phyloP scores from a whole-genome alignment of 2,113 vertebrate genomes.

The Cinclus mexicanus region DNA sequence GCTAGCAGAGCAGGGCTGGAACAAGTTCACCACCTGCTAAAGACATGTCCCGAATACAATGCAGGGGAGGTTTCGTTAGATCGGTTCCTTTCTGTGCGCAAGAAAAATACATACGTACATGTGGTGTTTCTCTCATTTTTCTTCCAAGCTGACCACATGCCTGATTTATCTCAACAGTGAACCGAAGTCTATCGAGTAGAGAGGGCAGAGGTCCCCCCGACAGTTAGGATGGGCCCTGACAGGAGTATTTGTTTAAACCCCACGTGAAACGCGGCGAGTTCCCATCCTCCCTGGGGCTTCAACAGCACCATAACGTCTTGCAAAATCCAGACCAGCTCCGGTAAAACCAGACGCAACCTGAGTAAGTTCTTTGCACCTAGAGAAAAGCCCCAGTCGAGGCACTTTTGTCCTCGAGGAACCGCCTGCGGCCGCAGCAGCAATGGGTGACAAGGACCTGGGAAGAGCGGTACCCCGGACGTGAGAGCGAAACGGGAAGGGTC shows the following conservation, averaged over 20 bases:
- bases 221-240: neutral
- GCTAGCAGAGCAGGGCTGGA: neutral
- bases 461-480: neutral
- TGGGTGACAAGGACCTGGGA: neutral
- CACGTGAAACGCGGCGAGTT: rapidly evolving
- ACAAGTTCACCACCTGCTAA: conserved; percentile 40
- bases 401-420: neutral
- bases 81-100: rapidly evolving
- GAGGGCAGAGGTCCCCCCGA: neutral
- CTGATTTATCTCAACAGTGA: neutral
- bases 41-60: neutral
- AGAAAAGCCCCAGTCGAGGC: neutral
- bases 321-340: neutral
- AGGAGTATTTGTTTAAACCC: neutral
- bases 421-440: neutral
- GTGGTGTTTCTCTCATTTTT: neutral
- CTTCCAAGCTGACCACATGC: neutral
- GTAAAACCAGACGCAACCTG: rapidly evolving
- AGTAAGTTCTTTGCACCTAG: neutral
- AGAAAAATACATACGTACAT: rapidly evolving
- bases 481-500: neutral
- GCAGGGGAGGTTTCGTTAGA: neutral
- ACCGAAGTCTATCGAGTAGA: neutral
- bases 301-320: neutral
- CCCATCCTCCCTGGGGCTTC: neutral